phyloP scores from a whole-genome alignment of 2,797 vertebrate genomes.

The Corythornis leucogaster region DNA sequence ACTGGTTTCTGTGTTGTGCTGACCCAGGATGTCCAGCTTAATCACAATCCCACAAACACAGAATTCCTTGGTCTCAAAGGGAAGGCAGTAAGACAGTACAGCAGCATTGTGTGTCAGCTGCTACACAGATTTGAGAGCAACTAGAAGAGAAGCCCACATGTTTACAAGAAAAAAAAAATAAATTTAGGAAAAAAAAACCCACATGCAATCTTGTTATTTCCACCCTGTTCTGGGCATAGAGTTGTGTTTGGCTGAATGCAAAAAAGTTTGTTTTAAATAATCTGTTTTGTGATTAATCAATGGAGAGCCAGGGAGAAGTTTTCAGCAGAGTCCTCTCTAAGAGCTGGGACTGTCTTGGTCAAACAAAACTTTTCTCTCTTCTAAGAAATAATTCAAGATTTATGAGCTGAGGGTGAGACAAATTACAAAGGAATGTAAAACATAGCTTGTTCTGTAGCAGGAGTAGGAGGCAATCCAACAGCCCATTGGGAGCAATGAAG shows the following conservation, averaged over 20 bases:
- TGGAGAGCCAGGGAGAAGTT: background rate
- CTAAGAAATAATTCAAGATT: background rate
- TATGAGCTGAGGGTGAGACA: background rate
- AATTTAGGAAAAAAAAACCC: background rate
- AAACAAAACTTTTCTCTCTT: background rate
- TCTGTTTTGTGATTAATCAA: background rate
- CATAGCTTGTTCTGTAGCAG: background rate
- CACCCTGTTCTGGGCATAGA: background rate
- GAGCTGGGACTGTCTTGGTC: background rate
- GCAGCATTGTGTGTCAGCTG: background rate
- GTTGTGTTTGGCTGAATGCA: background rate
- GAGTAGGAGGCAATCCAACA: background rate
- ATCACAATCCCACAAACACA: background rate
- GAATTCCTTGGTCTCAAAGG: background rate
- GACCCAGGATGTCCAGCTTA: background rate
- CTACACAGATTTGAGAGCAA: background rate
- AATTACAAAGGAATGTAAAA: constrained; percentile 22
- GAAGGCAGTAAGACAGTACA: background rate
- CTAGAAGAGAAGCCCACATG: background rate
- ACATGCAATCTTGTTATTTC: background rate
- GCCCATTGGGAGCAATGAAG: rapidly evolving
- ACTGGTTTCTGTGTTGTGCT: background rate
- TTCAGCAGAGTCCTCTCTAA: background rate
- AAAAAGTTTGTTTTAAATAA: background rate
- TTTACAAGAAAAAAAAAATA: background rate